A percentile compares a stretch with the other conserved stretches of the same genome.
Conservation (phyloP, 2,888 invertebrate genomes). For the Athalia cordata region DNA sequence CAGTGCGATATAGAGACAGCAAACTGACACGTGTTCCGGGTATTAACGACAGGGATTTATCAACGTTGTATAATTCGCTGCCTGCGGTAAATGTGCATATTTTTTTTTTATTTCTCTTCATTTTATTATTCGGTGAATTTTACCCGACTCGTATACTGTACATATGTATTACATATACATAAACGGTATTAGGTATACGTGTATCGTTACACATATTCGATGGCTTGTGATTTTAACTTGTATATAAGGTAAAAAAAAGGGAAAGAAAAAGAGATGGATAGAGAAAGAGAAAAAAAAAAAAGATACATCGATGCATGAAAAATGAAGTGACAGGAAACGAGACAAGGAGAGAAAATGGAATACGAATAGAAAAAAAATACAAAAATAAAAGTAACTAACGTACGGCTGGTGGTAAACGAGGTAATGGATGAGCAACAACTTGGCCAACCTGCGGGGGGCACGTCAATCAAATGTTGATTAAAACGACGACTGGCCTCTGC, state of each 20-base stretch:
- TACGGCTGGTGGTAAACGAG: slow-evolving; percentile 8
- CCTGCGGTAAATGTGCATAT: neutral
- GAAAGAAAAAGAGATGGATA: neutral
- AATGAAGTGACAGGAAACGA: neutral
- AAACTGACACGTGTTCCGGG: neutral
- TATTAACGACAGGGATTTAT: slow-evolving; percentile 16
- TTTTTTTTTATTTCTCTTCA: no score
- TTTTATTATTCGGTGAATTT: no score
- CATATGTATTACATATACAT: no score
- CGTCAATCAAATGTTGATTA: slow-evolving; percentile 44
- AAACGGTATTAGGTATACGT: no score
- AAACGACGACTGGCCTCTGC: slow-evolving; percentile 15
- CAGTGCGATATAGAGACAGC: no score
- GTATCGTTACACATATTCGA: neutral
- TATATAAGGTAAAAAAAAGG: neutral
- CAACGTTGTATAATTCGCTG: neutral
- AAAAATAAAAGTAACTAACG: neutral
- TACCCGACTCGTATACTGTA: no score
- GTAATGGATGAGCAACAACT: slow-evolving; percentile 40
- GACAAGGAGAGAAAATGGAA: neutral
- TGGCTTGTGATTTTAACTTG: neutral
- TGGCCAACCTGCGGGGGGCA: slow-evolving; percentile 24
- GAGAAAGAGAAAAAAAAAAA: neutral
- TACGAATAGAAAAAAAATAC: neutral
- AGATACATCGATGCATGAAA: neutral